phyloP scores from a whole-genome alignment of 2,888 invertebrate species.

The Epistrophe eligans region DNA sequence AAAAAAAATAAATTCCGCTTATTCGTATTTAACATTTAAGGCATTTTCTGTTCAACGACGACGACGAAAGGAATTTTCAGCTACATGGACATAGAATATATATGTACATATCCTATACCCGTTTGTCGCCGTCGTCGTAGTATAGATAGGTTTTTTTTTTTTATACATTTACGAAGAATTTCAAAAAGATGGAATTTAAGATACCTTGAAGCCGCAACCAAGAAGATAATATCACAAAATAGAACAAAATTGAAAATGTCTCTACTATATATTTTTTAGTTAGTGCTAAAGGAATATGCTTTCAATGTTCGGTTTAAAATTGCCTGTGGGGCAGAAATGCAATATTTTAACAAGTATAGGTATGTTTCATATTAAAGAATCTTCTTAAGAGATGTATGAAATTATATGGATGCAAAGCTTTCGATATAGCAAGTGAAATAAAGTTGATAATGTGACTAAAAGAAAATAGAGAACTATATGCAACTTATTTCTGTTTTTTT shows the following conservation, averaged over 20 bases:
- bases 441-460: too few species aligned
- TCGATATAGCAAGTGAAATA: too few species aligned
- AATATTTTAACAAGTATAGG: neutral
- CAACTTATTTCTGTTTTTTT: too few species aligned
- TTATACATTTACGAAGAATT: too few species aligned
- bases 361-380: neutral
- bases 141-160: too few species aligned
- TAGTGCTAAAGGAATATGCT: slow-evolving; percentile 1
- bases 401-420: too few species aligned
- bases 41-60: slow-evolving; percentile 1
- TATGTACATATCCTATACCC: too few species aligned
- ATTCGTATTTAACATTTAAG: slow-evolving; percentile 9
- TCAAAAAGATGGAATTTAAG: slow-evolving; percentile 27
- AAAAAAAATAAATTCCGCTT: slow-evolving; percentile 1
- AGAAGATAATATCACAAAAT: slow-evolving; percentile 18
- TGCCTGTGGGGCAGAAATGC: slow-evolving; percentile 1
- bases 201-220: slow-evolving; percentile 21
- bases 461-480: too few species aligned
- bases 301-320: slow-evolving; percentile 4
- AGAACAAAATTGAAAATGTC: slow-evolving; percentile 26
- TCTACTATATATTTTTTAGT: neutral
- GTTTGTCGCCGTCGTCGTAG: too few species aligned
- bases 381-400: neutral
- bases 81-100: neutral
- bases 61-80: neutral